A percentile compares a stretch with the other conserved stretches of the same genome.
phyloP scores from a whole-genome alignment of 2,797 vertebrate genomes.

The Takifugu ocellatus region DNA sequence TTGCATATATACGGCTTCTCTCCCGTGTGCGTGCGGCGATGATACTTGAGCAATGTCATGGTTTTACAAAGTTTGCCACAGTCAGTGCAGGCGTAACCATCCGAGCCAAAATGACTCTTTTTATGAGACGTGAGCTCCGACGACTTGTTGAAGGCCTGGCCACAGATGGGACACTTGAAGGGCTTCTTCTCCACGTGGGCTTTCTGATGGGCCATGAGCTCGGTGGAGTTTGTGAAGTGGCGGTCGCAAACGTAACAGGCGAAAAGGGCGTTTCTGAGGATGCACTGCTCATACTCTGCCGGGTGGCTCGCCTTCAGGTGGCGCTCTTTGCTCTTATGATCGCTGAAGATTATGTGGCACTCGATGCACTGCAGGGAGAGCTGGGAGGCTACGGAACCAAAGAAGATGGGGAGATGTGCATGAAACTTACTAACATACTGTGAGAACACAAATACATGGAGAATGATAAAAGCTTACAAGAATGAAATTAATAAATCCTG shows the following conservation, averaged over 20 bases:
- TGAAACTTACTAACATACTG: not conserved
- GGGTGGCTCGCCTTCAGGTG: constrained; percentile 82
- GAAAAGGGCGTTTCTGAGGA: constrained; percentile 78
- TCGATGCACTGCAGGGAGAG: constrained; percentile 78
- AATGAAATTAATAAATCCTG: too few relatives aligned
- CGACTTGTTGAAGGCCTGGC: constrained; percentile 70
- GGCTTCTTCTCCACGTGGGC: constrained; percentile 75
- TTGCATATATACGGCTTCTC: constrained; percentile 78
- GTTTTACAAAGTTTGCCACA: constrained; percentile 81
- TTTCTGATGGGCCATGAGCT: constrained; percentile 80
- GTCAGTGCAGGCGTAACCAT: constrained; percentile 76
- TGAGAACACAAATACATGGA: not conserved
- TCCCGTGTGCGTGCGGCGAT: constrained; percentile 79
- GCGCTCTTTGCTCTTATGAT: constrained; percentile 79
- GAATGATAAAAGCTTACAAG: not conserved
- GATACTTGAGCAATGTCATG: constrained; percentile 78
- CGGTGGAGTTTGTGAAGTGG: constrained; percentile 80
- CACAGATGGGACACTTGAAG: constrained; percentile 78
- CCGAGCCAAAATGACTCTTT: constrained; percentile 73
- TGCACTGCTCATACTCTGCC: constrained; percentile 78
- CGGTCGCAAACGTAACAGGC: constrained; percentile 82
- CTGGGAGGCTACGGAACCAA: constrained; percentile 69
- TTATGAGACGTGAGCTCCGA: constrained; percentile 77
- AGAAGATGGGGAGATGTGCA: not conserved
- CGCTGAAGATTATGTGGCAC: constrained; percentile 85